Evolutionary conservation across 92 coral and sea anemone species (phyloP).

Genomic region (Pocillopora meandrina): DNA sequence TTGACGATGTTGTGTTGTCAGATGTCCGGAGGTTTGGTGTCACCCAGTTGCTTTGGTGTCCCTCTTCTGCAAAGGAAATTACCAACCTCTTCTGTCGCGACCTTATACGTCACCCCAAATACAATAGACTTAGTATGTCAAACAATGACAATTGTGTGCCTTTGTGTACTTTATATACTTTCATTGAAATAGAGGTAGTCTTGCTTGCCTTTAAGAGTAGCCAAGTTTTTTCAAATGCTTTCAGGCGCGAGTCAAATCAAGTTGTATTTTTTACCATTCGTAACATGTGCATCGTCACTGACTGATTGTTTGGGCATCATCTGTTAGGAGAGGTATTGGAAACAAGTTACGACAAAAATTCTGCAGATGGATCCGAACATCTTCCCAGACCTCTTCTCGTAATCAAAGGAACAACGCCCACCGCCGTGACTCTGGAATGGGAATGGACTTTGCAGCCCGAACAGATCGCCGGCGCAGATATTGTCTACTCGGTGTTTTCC

Average conservation of each 20-base stretch:
- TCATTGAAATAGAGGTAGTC: too few relatives aligned
- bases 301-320: too few relatives aligned
- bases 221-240: background rate
- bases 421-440: conserved; percentile 75
- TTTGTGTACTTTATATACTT: too few relatives aligned
- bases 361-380: conserved; percentile 1
- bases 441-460: conserved; percentile 47
- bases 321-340: background rate
- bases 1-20: too few relatives aligned
- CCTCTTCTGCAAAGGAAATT: too few relatives aligned
- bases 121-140: too few relatives aligned
- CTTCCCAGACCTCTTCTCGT: conserved; percentile 59
- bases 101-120: too few relatives aligned
- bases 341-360: background rate
- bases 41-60: too few relatives aligned
- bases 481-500: conserved; percentile 53
- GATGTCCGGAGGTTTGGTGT: too few relatives aligned
- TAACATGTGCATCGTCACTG: background rate
- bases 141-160: too few relatives aligned
- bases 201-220: too few relatives aligned
- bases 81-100: too few relatives aligned
- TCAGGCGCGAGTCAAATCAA: background rate
- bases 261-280: background rate
- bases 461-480: conserved; percentile 30
- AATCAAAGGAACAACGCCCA: conserved; percentile 64